Evolutionary conservation across 2,888 invertebrate genomes (phyloP), one percentile per base, ranked within the genome.

Genomic region (Platycheirus rosarum): DNA sequence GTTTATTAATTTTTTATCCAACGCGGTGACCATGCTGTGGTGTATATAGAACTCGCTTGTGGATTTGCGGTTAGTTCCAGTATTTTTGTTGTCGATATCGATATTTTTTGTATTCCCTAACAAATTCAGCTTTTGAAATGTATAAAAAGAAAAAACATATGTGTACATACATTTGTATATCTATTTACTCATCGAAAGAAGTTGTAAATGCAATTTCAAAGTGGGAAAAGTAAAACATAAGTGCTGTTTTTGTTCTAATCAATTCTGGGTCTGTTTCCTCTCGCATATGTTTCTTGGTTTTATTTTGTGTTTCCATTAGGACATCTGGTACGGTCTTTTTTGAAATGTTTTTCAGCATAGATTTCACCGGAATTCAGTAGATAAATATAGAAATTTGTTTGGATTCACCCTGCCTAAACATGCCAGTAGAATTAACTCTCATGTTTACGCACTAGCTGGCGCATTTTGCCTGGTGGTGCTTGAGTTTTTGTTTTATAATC

Each of bases 381-480:
- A 75, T 75, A 75, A 75, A 75, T 53, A 20, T 42, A 32, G 57
- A 49, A 23, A 23, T 68, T 68, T 68, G 44, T 68, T 60, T 68
- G 16, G 14, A 68, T 62, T 51, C 8, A 44, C 23, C 49, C 4
- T n/a, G 26, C 16, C 51, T 53, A 35, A 51, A 62, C 42, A 68
- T 68, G 51, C 18, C 7, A 35, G 42, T 51, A 40, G 57, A 74
- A 49, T 49, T 66, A 9, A 74, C 57, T 75, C 29, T 40, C 1
- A 44, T 74, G 68, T 68, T 75, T 75, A 75, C 49, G 32, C 2
- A 23, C 23, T 23, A 23, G 23, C n/a, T n/a, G n/a, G n/a, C n/a
- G n/a, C n/a, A n/a, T n/a, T n/a, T n/a, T n/a, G n/a, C n/a, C n/a
- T n/a, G n/a, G n/a, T n/a, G n/a, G n/a, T n/a, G n/a, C n/a, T n/a